Base-by-base conservation (phyloP, 2,888 invertebrate genomes). In the Ormyrus rosae region DNA sequence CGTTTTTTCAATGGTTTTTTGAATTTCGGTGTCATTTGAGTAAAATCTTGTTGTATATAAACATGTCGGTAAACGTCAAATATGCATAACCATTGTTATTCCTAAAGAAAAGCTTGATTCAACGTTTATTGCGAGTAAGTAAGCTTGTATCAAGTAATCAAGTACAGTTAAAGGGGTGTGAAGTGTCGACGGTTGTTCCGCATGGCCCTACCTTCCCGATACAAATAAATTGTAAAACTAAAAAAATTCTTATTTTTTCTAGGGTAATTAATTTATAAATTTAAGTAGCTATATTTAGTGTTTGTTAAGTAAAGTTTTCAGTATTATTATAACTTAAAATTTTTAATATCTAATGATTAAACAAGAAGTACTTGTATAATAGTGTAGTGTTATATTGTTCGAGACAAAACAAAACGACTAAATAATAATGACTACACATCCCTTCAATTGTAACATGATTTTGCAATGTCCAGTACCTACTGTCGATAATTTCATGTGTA, bases 401-500 rank as follows among this genome's bases (percentile, higher is more conserved):
- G 34, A 34, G 34, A 34, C 34, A 34, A 19, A 19, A 19, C 19
- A 19, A 19, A 34, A 34, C 34, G 45, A 51, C 6, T 55, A 53
- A 68, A 34, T 4, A 51, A 10, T 58, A 45, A 19, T 56, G 8
- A 5, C 45, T 61, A 13, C 34, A 51, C 67, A 72, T 45, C 34
- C 53, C 65, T 51, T 74, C 34, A 51, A 81, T 72, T 70, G 60
- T n/a, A 63, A 46, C 34, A 19, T 65, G 61, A 81, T 78, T 51
- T 13, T 56, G 50, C 72, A 74, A 74, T 74, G 61, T 76, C 68
- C 65, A 72, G 19, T 72, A 53, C 76, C n/a, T 76, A 67, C 55
- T 67, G 73, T 78, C 68, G 63, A 81, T 70, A 50, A 74, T 78
- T 78, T 70, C 53, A 78, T 74, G 74, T 78, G 78, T 61, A 81